Base-by-base conservation (phyloP, 2,888 invertebrate species). In the Pristionchus japonicus region DNA sequence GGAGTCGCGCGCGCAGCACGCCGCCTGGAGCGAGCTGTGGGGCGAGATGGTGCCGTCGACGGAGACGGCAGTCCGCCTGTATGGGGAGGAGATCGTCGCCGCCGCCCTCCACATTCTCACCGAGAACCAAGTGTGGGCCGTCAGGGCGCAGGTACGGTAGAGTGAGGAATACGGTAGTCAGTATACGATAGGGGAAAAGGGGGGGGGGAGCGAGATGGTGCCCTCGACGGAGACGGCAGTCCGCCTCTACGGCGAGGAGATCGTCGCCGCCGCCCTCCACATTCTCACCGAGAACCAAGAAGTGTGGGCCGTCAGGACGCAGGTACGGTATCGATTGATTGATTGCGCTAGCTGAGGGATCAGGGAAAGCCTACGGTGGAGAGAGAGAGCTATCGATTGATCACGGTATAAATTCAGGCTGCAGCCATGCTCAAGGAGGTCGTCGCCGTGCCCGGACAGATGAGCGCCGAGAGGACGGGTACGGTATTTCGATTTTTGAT, bases 191-290 rank as follows among this genome's bases (percentile, higher is more conserved):
- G n/a, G n/a, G n/a, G n/a, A n/a, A n/a, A n/a, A n/a, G n/a, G n/a
- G n/a, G n/a, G n/a, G n/a, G n/a, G n/a, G 92, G 92, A 83, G 89
- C 15, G 92, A 92, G 43, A 77, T 92, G 15, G 92, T 92, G 7
- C 49, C 88, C 80, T 88, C 89, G 47, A 91, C 91, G 2, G 88
- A 88, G 13, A 88, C 90, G 0, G 92, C 92, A 1, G 89, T 90
- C 1, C 88, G 91, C 11, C 70, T 92, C 47, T 92, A 92, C 64
- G 89, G 90, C 31, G 84, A 90, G 23, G 92, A 92, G 87, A 91
- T 92, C 67, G 74, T 92, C 37, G 70, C 64, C 3, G 37, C 90
- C 17, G 92, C 90, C 15, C 47, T 90, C n/a, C 89, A 90, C 31
- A 87, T 90, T 37, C 89, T 92, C 43, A 89, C 88, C 61, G 90